Evolutionary conservation across 2,113 vertebrate species (phyloP), one percentile per base, ranked within the genome.

Genomic region (Jaculus jaculus): DNA sequence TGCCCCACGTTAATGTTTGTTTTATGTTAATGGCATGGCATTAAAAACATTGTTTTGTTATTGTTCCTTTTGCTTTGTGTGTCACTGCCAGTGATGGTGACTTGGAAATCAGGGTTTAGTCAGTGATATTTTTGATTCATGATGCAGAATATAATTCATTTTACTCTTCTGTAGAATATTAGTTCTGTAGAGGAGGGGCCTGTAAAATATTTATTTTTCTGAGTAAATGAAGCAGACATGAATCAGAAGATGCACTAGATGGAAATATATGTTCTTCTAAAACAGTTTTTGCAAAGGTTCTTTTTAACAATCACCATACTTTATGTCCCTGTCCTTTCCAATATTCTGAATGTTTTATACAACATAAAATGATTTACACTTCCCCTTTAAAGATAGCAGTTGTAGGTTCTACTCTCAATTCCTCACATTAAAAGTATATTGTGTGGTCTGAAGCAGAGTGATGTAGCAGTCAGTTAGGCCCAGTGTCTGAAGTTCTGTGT

Each of bases 181-280:
- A 71, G 88, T 82, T 96, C 84, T 87, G 84, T 86, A 94, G 66
- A 78, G 87, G 58, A 91, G 39, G 42, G 32, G 9, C 80, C 54
- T 66, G 90, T 95, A 96, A 95, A 96, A 94, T 89, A 87, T 84
- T 90, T 96, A 93, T 95, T 95, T 96, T 95, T 93, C 90, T 66
- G 82, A 86, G 79, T 95, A 95, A 94, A 83, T 82, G 87, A 93
- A 96, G 93, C 68, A 95, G 90, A 90, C 30, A 42, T 89, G 94
- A 96, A 91, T 96, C 86, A 74, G 72, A 91, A 91, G 89, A 91
- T 83, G 84, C 39, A 51, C 10, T 32, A 51, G 73, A 89, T 93
- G 85, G 88, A 96, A 88, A 95, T 95, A 93, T 74, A 91, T 90
- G 72, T 86, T 91, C 83, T 95, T 94, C 84, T 23, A 80, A 95